Base-by-base conservation (phyloP, 2,888 invertebrate species). In the Trachelus troglodyta region DNA sequence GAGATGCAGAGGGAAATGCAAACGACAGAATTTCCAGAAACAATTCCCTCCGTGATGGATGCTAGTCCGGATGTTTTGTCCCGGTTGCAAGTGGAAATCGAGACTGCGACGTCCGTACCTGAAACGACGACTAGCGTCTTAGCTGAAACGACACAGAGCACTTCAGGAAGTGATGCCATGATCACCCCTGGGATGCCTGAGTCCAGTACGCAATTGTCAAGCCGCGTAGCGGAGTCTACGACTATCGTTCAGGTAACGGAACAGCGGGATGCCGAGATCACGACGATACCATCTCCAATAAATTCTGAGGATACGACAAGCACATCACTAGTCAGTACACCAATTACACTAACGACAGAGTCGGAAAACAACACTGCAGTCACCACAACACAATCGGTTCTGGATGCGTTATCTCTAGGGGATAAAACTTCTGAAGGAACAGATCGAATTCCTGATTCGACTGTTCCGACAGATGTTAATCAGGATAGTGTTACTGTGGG, bases 171-270 rank as follows among this genome's bases (percentile, higher is more conserved):
- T 34, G 71, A 71, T 71, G 12, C 31, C 12, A 71, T 34, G 74
- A 74, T 34, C 30, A 74, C 74, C 30, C 35, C 74, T 33, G 37
- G 23, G 12, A 33, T 34, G 23, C 74, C 30, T 12, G 74, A 74
- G 35, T 15, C 74, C 30, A 74, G 31, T n/a, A 74, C 74, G n/a
- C 33, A 71, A 71, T 34, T 71, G 34, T 33, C 71, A 31, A 71
- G 33, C 12, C 33, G 34, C 34, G 34, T 31, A 31, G 71, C 12
- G 15, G 34, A 71, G 12, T 71, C 69, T 12, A 75, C 82, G 76
- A 80, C 75, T 74, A 78, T 74, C 69, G 75, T 35, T 34, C 79
- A 83, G 80, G 82, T 77, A 79, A 85, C 79, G 0, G 73, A 74
- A 11, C 71, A 71, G 23, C 33, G 71, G 34, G 71, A 71, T 34